Evolutionary conservation across 2,888 invertebrate genomes (phyloP).

Genomic region (Rambutsinella grinnellia): DNA sequence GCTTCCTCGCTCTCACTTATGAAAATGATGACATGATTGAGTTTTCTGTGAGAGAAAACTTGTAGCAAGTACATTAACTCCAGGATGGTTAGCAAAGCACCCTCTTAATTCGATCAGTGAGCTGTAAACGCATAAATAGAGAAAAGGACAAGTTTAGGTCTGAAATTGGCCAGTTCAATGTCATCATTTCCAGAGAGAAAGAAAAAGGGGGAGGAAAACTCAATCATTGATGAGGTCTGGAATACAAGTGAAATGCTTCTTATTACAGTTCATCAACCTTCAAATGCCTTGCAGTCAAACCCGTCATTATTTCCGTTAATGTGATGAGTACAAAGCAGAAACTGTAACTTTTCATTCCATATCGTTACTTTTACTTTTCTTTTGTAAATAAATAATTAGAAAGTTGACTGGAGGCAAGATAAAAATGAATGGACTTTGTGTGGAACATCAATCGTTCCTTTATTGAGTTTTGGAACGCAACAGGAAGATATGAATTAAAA

Average conservation of each 20-base stretch:
- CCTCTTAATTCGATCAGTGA: conserved; percentile 30
- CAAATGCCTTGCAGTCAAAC: neutral
- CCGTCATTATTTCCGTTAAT: neutral
- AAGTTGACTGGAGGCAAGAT: too few species aligned
- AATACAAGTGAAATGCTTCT: too few species aligned
- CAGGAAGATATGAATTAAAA: neutral
- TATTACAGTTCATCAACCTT: conserved; percentile 40
- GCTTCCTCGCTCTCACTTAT: neutral
- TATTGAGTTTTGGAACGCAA: too few species aligned
- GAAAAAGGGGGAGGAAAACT: too few species aligned
- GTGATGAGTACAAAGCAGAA: neutral
- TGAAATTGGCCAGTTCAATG: neutral
- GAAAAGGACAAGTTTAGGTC: neutral
- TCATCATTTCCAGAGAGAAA: too few species aligned
- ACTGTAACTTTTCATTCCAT: too few species aligned
- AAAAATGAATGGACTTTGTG: neutral
- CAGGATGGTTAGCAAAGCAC: neutral
- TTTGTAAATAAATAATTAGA: too few species aligned
- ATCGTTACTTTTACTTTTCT: too few species aligned
- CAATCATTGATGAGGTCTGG: too few species aligned
- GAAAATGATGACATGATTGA: conserved; percentile 24
- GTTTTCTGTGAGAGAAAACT: neutral
- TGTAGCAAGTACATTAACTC: neutral
- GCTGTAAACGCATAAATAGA: conserved; percentile 21
- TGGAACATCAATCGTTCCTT: too few species aligned